These are phyloP conservation scores for Diplosoma virens DNA, from an alignment of 23 tunicate species.

Conservation along the genomic window DNA sequence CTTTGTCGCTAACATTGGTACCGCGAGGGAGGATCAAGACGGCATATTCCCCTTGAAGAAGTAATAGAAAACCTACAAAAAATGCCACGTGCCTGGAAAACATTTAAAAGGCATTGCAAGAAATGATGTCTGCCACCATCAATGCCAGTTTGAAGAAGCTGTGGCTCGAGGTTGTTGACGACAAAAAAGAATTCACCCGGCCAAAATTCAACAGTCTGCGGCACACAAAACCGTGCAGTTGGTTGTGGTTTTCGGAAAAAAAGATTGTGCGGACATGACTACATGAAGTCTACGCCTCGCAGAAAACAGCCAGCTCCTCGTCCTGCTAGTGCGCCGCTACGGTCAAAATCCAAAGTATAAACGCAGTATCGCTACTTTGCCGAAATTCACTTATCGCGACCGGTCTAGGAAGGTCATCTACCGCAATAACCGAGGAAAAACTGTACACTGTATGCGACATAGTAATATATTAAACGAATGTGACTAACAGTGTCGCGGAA, in stretches of 20 bases:
- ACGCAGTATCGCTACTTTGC: too few species aligned
- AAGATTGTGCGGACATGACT: background rate
- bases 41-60: background rate
- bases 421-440: too few species aligned
- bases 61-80: background rate
- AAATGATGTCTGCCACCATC: background rate
- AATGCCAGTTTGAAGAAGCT: background rate
- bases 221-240: background rate
- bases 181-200: background rate
- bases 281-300: too few species aligned
- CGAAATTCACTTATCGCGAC: too few species aligned
- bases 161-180: background rate
- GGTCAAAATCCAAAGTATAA: too few species aligned
- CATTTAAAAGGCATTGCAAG: background rate
- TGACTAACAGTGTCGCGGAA: too few species aligned
- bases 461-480: too few species aligned
- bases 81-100: background rate
- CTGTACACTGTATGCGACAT: too few species aligned
- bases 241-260: background rate
- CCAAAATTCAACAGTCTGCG: background rate
- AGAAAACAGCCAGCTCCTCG: too few species aligned
- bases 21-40: background rate
- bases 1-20: background rate
- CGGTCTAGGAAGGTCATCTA: too few species aligned
- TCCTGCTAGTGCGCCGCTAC: too few species aligned